Evolutionary conservation across 1,140 invertebrate species (phyloP).

Genomic region (Popillia japonica): DNA sequence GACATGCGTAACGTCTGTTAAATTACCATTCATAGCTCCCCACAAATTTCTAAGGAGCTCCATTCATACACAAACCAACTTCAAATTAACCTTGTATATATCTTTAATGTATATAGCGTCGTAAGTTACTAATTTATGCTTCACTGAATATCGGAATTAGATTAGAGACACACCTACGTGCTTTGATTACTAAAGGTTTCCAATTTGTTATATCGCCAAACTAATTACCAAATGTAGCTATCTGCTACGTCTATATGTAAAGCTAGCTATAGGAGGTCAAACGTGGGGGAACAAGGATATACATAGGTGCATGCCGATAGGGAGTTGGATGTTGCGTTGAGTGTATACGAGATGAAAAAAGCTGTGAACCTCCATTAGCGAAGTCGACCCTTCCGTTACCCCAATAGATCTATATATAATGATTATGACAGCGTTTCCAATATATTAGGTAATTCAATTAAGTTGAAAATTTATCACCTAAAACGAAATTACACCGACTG

Average conservation of each 20-base stretch:
- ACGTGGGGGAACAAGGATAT: background rate
- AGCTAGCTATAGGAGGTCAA: background rate
- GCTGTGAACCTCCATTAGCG: background rate
- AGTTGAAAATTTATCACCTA: slow-evolving; percentile 24
- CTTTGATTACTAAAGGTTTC: background rate
- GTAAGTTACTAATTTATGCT: background rate
- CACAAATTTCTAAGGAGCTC: no score
- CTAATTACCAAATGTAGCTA: background rate
- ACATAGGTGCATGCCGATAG: background rate
- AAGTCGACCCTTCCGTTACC: slow-evolving; percentile 9
- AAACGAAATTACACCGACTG: slow-evolving; percentile 20
- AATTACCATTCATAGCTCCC: no score
- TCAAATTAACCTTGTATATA: background rate
- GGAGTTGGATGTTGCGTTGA: background rate
- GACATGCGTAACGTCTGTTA: no score
- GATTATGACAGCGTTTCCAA: slow-evolving; percentile 30
- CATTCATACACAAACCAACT: background rate
- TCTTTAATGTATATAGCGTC: background rate
- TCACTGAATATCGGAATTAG: background rate
- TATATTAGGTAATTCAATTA: slow-evolving; percentile 33
- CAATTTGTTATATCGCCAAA: background rate
- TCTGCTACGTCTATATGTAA: background rate
- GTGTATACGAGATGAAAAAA: background rate
- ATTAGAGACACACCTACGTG: background rate
- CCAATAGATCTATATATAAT: slow-evolving; percentile 4